Base-by-base conservation (phyloP, 1,140 invertebrate genomes). In the Atopsyche davidsoni region DNA sequence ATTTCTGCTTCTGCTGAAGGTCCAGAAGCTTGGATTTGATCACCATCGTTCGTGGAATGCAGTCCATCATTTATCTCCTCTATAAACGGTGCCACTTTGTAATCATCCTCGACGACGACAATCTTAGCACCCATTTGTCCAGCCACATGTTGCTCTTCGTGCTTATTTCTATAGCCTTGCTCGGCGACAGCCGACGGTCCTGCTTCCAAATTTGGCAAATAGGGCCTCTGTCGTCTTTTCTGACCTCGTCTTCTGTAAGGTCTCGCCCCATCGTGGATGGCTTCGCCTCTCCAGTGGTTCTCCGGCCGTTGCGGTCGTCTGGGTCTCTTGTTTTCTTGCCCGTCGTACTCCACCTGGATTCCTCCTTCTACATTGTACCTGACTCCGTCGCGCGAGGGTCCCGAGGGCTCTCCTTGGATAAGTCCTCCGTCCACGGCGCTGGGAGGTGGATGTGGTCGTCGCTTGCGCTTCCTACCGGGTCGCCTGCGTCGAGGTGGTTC, bases 401-500 rank as follows among this genome's bases (percentile, higher is more conserved):
- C 44, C 22, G 14, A 11, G 17, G 7, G 44, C 3, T 16, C n/a
- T 17, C 19, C 16, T 17, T 19, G 28, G n/a, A n/a, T n/a, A n/a
- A n/a, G n/a, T n/a, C 7, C 10, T 36, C 17, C 17, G 3, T 51
- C 42, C 11, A 31, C 10, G 1, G 13, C 40, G 24, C 13, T 17
- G 10, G 16, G 13, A 11, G 23, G 42, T 47, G 28, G 55, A 9
- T 13, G 17, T 28, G 9, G 14, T 61, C 60, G 16, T 63, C 62
- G 44, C 42, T 38, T 11, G 31, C 75, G 64, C 63, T 77, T 78
- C 53, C 75, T 63, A 64, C 77, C 77, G 1, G 75, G 66, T 10
- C 59, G 60, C 16, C 68, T 55, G 47, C 72, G 66, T 4, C 73
- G 62, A 2, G 72, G 64, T 62, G 68, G 69, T 1, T 60, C 63